phyloP scores from a whole-genome alignment of 2,888 invertebrate species.

The Hydraecia micacea region DNA sequence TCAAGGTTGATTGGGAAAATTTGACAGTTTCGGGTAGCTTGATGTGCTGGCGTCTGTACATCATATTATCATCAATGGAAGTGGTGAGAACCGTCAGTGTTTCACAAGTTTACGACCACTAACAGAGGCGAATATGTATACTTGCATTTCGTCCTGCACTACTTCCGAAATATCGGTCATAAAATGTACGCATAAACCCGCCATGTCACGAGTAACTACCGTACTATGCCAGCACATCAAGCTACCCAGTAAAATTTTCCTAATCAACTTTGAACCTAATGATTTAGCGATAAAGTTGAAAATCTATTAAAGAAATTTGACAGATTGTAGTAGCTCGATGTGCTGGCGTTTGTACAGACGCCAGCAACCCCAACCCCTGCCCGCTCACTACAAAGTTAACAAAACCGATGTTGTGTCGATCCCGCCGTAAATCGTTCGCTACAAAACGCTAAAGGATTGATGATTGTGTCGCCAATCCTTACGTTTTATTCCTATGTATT shows the following conservation, averaged over 20 bases:
- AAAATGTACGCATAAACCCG: constrained; percentile 36
- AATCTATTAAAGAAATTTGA: too few relatives aligned
- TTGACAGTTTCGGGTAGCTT: too few relatives aligned
- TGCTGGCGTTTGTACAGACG: too few relatives aligned
- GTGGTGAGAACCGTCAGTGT: not conserved
- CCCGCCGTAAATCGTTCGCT: constrained; percentile 48
- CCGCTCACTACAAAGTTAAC: constrained; percentile 21
- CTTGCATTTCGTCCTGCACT: constrained; percentile 40
- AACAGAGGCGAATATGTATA: not conserved
- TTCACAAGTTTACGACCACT: constrained; percentile 35
- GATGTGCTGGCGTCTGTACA: too few relatives aligned
- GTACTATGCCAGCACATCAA: too few relatives aligned
- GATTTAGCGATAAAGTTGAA: too few relatives aligned
- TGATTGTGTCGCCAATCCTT: constrained; percentile 36
- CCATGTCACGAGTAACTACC: constrained; percentile 12
- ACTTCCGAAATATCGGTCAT: constrained; percentile 28
- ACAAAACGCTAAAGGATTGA: constrained; percentile 54
- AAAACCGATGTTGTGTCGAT: constrained; percentile 30
- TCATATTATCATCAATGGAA: not conserved
- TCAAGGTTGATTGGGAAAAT: too few relatives aligned
- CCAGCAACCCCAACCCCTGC: constrained; percentile 33
- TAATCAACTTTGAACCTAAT: too few relatives aligned
- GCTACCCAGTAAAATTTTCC: too few relatives aligned
- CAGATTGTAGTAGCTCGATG: too few relatives aligned
- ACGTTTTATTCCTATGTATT: constrained; percentile 41